Base-by-base conservation (phyloP, 2,113 vertebrate genomes). In the Colaptes auratus region DNA sequence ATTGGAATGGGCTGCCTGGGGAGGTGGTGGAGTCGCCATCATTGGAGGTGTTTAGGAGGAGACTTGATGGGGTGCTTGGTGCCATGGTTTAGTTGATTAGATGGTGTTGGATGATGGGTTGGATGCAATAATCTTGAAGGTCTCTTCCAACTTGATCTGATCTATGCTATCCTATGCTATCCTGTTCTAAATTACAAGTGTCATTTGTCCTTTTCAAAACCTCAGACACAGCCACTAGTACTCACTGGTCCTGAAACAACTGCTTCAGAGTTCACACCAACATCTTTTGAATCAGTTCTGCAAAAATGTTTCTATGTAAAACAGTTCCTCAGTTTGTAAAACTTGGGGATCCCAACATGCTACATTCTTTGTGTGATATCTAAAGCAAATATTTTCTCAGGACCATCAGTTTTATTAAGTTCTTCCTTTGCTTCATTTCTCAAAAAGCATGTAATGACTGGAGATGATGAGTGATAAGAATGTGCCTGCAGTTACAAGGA, bases 351-450 rank as follows among this genome's bases (percentile, higher is more conserved):
- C 20, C 13, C 19, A 44, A 30, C 35, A 85, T 89, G 69, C 21
- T 48, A 71, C 64, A 77, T 73, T 42, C 33, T 72, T 60, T 63
- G 16, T 52, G 21, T 27, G 30, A 58, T 55, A 60, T 30, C 42
- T 73, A 86, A 86, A 84, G 36, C 52, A 88, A 93, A 20, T 84
- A n/a, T 66, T 69, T 67, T 72, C 31, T 69, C 39, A 35, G 50
- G 35, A 82, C 52, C 1, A 1, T 33, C 30, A 39, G 11, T 63
- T 89, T 78, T 74, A 66, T 66, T 77, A 48, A 33, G 14, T 16
- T 66, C 7, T 71, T 71, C 15, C 42, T 76, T 65, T 74, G 23
- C 74, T 89, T 86, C 71, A 20, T 73, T 84, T 71, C 31, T 95
- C 58, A 61, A 28, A 74, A 82, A 63, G 11, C 30, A 27, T 9